Evolutionary conservation across 2,888 invertebrate genomes (phyloP).

Genomic region (Macropis europaea): DNA sequence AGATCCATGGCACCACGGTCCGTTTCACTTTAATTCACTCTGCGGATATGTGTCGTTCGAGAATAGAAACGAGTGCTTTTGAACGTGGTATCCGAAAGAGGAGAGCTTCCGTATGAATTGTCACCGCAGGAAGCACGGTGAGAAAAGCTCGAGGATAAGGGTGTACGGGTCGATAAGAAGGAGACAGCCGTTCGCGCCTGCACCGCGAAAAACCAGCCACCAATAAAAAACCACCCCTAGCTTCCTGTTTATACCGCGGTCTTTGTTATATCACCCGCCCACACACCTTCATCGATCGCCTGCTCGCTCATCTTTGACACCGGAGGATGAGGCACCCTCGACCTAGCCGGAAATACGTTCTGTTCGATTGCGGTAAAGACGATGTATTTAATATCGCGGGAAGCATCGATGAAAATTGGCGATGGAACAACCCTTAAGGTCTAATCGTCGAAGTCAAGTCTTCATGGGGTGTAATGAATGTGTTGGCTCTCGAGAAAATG

Average conservation of each 20-base stretch:
- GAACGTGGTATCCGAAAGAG: neutral
- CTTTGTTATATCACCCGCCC: constrained; percentile 59
- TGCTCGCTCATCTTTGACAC: constrained; percentile 57
- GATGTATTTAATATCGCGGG: constrained; percentile 3
- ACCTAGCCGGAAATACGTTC: constrained; percentile 23
- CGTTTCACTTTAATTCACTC: neutral
- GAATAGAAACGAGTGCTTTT: neutral
- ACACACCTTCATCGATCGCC: constrained; percentile 60
- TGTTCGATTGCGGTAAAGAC: constrained; percentile 4
- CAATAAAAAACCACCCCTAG: constrained; percentile 58
- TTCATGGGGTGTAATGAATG: too few species aligned
- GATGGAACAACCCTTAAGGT: constrained; percentile 20
- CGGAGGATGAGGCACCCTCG: constrained; percentile 22
- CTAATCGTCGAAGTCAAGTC: too few species aligned
- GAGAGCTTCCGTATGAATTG: constrained; percentile 8
- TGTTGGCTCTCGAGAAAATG: too few species aligned
- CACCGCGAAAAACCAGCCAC: constrained; percentile 48
- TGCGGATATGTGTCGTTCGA: neutral
- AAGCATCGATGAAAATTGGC: constrained; percentile 9
- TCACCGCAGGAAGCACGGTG: constrained; percentile 20
- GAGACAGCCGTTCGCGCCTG: constrained; percentile 50
- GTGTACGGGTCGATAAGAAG: constrained; percentile 55
- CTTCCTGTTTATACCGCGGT: constrained; percentile 52
- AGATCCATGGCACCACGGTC: neutral
- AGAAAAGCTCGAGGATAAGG: constrained; percentile 26